These are phyloP conservation scores for Oscheius sp. DNA, from an alignment of 2,888 invertebrate species.

Conservation along the genomic window DNA sequence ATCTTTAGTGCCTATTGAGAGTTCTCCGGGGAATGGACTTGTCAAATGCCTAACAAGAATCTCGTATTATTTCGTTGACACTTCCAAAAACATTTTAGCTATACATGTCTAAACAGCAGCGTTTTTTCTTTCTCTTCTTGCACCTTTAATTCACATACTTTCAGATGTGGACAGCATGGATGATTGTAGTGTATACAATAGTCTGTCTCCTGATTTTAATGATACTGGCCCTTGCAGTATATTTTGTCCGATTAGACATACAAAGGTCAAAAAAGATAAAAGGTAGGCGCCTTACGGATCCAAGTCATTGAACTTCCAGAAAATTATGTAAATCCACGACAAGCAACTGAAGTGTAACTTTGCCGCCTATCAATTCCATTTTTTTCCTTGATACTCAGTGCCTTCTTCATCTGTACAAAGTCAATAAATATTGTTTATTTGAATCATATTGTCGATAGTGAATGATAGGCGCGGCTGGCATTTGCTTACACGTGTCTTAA, in stretches of 20 bases:
- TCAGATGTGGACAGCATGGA: constrained; percentile 29
- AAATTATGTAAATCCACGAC: constrained; percentile 21
- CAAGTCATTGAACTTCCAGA: constrained; percentile 19
- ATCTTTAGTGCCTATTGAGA: constrained; percentile 17
- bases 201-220: constrained; percentile 17
- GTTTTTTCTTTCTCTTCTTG: neutral
- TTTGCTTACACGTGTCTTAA: constrained; percentile 6
- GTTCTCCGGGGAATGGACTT: neutral
- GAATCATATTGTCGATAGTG: neutral
- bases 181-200: constrained; percentile 29
- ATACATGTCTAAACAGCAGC: neutral
- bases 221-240: constrained; percentile 22
- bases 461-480: neutral
- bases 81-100: neutral
- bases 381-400: constrained; percentile 21
- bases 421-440: neutral
- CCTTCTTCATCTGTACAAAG: constrained; percentile 23
- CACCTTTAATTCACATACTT: neutral
- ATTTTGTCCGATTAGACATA: constrained; percentile 23
- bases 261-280: constrained; percentile 17
- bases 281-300: neutral
- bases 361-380: neutral
- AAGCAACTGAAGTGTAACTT: constrained; percentile 27
- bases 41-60: neutral
- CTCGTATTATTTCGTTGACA: neutral